Percentiles rank a stretch among this genome's conserved stretches.
phyloP scores from a whole-genome alignment of 2,797 vertebrate genomes.

The Centropyge bicolor region DNA sequence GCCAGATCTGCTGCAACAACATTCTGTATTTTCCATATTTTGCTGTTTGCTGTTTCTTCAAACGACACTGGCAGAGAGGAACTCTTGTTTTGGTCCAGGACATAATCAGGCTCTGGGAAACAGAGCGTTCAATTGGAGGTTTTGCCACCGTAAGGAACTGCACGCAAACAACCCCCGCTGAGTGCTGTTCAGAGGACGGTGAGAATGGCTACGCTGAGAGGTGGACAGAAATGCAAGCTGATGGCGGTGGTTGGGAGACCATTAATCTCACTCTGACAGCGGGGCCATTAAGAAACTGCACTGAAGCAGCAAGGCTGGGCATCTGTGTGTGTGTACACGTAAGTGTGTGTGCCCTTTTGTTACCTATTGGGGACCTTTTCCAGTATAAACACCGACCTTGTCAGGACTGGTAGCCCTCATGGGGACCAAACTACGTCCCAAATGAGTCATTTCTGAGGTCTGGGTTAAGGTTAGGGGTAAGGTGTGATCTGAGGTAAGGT shows the following conservation, averaged over 20 bases:
- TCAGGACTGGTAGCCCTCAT: too few species aligned
- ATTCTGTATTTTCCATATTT: neutral
- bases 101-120: constrained; percentile 46
- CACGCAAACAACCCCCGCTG: constrained; percentile 48
- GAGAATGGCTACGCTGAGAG: constrained; percentile 42
- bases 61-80: constrained; percentile 20
- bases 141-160: constrained; percentile 14
- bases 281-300: constrained; percentile 70
- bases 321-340: constrained; percentile 6
- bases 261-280: constrained; percentile 79
- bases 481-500: too few species aligned
- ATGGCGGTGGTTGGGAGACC: constrained; percentile 57
- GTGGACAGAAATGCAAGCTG: constrained; percentile 66
- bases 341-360: too few species aligned
- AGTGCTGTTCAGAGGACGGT: constrained; percentile 38
- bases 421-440: too few species aligned
- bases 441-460: too few species aligned
- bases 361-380: too few species aligned
- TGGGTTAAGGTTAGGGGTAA: too few species aligned
- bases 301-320: constrained; percentile 43
- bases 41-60: neutral
- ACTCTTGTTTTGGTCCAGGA: constrained; percentile 37
- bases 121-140: constrained; percentile 23
- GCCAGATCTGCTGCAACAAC: constrained; percentile 5
- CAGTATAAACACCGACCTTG: too few species aligned